phyloP scores from a whole-genome alignment of 2,888 invertebrate genomes.

The Eupithecia centaureata region DNA sequence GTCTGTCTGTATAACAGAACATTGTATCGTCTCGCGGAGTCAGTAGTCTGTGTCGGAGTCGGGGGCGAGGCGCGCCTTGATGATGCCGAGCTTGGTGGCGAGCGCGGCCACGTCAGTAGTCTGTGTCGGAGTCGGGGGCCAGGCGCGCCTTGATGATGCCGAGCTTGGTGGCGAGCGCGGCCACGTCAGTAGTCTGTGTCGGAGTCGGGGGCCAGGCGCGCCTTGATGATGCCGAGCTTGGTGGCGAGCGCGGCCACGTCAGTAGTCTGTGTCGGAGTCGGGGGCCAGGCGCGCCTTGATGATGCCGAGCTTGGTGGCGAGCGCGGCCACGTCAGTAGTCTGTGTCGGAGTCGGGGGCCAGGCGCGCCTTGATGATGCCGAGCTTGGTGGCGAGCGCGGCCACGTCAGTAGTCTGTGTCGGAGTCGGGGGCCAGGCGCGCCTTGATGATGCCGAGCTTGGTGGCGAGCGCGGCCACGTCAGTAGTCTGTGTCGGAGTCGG shows the following conservation, averaged over 20 bases:
- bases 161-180: conserved; percentile 91
- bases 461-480: conserved; percentile 94
- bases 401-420: too few relatives aligned
- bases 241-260: conserved; percentile 94
- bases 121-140: too few relatives aligned
- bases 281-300: conserved; percentile 89
- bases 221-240: conserved; percentile 93
- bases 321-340: conserved; percentile 93
- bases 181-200: too few relatives aligned
- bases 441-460: conserved; percentile 94
- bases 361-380: conserved; percentile 91
- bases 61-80: conserved; percentile 85
- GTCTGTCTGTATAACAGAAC: too few relatives aligned
- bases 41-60: conserved; percentile 76
- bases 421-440: too few relatives aligned
- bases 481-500: too few relatives aligned
- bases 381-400: conserved; percentile 93
- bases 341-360: too few relatives aligned
- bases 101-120: conserved; percentile 94
- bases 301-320: conserved; percentile 94
- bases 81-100: conserved; percentile 93
- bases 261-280: too few relatives aligned
- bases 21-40: conserved; percentile 21
- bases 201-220: too few relatives aligned
- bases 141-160: conserved; percentile 92